phyloP scores from a whole-genome alignment of 2,797 vertebrate genomes.

The Falco berigora region DNA sequence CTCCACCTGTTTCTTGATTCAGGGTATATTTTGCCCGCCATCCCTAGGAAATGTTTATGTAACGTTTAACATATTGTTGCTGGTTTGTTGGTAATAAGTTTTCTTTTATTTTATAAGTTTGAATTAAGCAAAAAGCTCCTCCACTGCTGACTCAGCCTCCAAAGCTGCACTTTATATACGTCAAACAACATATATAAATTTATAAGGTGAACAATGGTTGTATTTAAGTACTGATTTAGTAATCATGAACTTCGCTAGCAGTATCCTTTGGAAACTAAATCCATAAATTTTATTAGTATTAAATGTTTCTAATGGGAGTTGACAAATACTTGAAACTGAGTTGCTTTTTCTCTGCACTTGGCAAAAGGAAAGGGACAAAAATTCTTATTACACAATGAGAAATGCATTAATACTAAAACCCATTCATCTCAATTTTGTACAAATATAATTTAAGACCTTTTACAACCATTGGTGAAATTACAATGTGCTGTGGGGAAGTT shows the following conservation, averaged over 20 bases:
- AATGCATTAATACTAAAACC: constrained; percentile 79
- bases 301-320: constrained; percentile 98
- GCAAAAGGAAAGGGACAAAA: constrained; percentile 79
- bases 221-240: constrained; percentile 83
- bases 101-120: constrained; percentile 62
- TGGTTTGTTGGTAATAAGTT: constrained; percentile 48
- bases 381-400: constrained; percentile 80
- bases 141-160: constrained; percentile 62
- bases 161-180: constrained; percentile 62
- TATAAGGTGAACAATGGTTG: constrained; percentile 84
- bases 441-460: constrained; percentile 89
- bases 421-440: constrained; percentile 86
- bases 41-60: neutral
- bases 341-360: constrained; percentile 84
- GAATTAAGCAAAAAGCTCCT: constrained; percentile 20
- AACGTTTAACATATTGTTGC: neutral
- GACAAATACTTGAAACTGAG: constrained; percentile 94
- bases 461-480: constrained; percentile 86
- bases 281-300: constrained; percentile 94
- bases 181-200: constrained; percentile 77
- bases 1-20: neutral
- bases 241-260: constrained; percentile 85
- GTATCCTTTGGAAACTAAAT: constrained; percentile 87
- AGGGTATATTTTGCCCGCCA: neutral
- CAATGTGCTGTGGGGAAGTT: constrained; percentile 84